Conservation (phyloP, 2,888 invertebrate genomes). For the Masnerella sp. region DNA sequence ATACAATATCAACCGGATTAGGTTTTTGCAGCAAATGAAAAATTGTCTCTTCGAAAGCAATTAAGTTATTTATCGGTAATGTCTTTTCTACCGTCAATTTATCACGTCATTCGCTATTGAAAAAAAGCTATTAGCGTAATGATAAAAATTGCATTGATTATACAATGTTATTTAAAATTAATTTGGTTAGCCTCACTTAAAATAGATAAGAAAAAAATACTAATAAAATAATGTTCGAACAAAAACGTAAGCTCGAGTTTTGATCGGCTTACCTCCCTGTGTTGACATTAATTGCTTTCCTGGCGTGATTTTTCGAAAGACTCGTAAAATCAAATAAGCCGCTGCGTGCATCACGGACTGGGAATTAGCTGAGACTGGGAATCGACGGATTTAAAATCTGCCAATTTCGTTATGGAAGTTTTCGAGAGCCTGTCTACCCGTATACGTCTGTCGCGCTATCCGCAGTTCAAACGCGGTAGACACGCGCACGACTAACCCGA, state of each 20-base stretch:
- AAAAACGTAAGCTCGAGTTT: constrained; percentile 52
- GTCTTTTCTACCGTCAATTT: too few species aligned
- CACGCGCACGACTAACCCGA: constrained; percentile 68
- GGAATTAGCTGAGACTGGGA: constrained; percentile 58
- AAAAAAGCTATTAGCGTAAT: too few species aligned
- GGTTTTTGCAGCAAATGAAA: constrained; percentile 47
- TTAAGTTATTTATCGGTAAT: too few species aligned
- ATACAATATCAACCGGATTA: constrained; percentile 56
- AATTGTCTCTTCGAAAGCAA: too few species aligned
- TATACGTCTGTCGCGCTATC: constrained; percentile 57
- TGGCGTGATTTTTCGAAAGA: constrained; percentile 57
- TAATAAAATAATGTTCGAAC: constrained; percentile 35
- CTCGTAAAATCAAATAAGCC: constrained; percentile 57
- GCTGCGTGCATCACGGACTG: constrained; percentile 42
- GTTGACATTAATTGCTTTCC: constrained; percentile 59
- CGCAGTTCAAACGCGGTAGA: constrained; percentile 61
- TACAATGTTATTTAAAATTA: not conserved
- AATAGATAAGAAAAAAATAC: constrained; percentile 29
- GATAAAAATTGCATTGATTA: too few species aligned
- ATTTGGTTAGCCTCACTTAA: not conserved
- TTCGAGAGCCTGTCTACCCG: constrained; percentile 61
- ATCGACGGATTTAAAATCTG: constrained; percentile 63
- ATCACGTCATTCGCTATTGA: too few species aligned
- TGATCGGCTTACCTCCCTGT: constrained; percentile 53
- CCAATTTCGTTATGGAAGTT: constrained; percentile 63